Percentiles rank a stretch among this genome's conserved stretches.
Evolutionary conservation across 2,888 invertebrate species (phyloP).

Genomic region (Fissipunctia ypsillon): DNA sequence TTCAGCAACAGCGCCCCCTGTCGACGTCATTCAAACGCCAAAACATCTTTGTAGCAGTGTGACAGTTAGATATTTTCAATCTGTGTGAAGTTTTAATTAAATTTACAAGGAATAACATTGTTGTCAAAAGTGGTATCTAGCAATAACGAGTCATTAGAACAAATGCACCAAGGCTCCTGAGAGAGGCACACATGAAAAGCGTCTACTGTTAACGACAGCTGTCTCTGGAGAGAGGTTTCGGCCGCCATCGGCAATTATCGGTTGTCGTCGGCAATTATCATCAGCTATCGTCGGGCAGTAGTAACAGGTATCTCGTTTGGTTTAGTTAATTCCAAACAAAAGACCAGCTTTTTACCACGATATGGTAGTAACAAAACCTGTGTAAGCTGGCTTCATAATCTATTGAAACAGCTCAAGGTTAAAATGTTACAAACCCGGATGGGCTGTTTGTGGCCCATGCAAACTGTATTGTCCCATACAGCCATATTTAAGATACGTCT

Average conservation of each 20-base stretch:
- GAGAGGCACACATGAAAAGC: background rate
- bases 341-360: background rate
- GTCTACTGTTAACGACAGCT: conserved; percentile 19
- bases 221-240: conserved; percentile 19
- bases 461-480: no score
- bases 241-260: conserved; percentile 12
- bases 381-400: background rate
- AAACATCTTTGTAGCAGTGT: background rate
- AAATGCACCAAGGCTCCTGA: background rate
- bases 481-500: no score
- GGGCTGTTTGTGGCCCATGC: no score
- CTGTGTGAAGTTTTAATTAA: background rate
- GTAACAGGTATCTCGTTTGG: conserved; percentile 1
- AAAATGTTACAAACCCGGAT: background rate
- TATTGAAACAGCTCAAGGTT: background rate
- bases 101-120: background rate
- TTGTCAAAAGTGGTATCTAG: background rate
- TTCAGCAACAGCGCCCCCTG: background rate
- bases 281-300: background rate
- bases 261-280: conserved; percentile 31
- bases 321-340: background rate
- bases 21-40: no score
- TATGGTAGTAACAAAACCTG: background rate
- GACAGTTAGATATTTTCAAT: background rate
- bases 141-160: background rate